Evolutionary conservation across 2,888 invertebrate genomes (phyloP), one percentile per base, ranked within the genome.

Genomic region (Acronicta leporina): DNA sequence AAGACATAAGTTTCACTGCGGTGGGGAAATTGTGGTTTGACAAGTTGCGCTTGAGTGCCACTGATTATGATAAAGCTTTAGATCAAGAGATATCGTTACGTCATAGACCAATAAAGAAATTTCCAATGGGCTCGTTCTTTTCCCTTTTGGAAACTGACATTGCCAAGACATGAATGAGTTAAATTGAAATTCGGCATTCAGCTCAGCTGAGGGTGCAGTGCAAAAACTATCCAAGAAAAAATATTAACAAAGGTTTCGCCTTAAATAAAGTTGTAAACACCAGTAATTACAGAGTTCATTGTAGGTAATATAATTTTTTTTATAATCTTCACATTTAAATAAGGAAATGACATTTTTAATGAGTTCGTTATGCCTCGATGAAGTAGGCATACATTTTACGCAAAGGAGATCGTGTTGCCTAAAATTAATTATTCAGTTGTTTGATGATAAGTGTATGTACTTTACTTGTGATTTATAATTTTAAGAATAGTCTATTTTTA

Each of bases 1-100:
- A 53, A 75, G 75, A 76, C 75, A 79, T 75, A 81, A 65, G 71
- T 79, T 79, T 78, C 80, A 68, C 80, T 57, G 47, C 51, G 52
- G 55, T 51, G 67, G 73, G 77, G 72, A 74, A 74, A 79, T 58
- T 73, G 79, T 44, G 64, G 79, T 80, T 73, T 70, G 79, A 80
- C 79, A 75, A 70, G 79, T 67, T 74, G 58, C 63, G 69, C 68
- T 53, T 59, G 73, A 75, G 63, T 67, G 72, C 45, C 53, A 48
- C 51, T 68, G 56, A 66, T 65, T 68, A 47, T 68, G 73, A 79
- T 78, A 79, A 78, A 62, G 62, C 62, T 68, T 58, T 47, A 67
- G 74, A 82, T 79, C 64, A 76, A 73, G 68, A 73, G 74, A 79
- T 79, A 69, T 74, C 27, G 62, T 72, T 71, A 35, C 63, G 61